Evolutionary conservation across 2,888 invertebrate species (phyloP).

Genomic region (Bombylius major): DNA sequence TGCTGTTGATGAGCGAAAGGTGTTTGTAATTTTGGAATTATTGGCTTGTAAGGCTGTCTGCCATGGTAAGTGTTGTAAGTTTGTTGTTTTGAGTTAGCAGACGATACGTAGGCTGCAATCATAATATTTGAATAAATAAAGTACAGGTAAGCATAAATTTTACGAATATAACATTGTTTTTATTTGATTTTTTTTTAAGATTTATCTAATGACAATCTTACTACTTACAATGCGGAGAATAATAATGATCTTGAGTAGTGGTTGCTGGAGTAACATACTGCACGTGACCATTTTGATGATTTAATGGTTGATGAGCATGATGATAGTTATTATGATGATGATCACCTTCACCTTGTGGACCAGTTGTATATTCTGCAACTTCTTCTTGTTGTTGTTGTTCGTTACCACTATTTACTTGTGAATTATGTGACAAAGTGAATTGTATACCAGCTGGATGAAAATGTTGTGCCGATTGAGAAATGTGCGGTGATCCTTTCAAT

Average conservation of each 20-base stretch:
- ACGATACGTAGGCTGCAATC: not conserved
- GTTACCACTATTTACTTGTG: too few species aligned
- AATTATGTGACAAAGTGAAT: too few species aligned
- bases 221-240: not conserved
- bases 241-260: not conserved
- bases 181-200: too few species aligned
- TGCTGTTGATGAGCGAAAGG: not conserved
- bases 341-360: not conserved
- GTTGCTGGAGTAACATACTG: conserved; percentile 3
- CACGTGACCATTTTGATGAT: not conserved
- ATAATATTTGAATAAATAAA: not conserved
- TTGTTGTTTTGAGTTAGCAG: conserved; percentile 5
- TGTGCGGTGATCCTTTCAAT: conserved; percentile 6
- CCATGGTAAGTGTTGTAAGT: not conserved
- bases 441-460: conserved; percentile 6
- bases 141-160: not conserved
- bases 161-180: too few species aligned
- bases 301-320: not conserved
- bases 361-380: not conserved
- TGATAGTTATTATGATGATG: not conserved
- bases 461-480: conserved; percentile 18
- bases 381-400: not conserved
- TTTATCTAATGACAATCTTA: too few species aligned
- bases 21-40: not conserved
- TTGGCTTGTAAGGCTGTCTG: not conserved